These are phyloP conservation scores for Cydia pomonella DNA, from an alignment of 1,140 invertebrate genomes.

Conservation along the genomic window DNA sequence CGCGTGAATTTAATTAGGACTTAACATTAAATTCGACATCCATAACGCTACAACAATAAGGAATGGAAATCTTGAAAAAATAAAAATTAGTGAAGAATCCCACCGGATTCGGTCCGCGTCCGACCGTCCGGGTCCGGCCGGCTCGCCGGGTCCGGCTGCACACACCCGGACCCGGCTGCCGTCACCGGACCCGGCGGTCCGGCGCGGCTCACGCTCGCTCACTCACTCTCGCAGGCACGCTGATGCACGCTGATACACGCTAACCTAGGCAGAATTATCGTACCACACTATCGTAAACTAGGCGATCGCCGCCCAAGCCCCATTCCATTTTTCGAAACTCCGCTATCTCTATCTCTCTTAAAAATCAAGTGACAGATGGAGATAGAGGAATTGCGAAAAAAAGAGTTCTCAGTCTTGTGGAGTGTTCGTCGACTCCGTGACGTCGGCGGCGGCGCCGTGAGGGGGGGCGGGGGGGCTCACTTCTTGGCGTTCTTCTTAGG, in stretches of 20 bases:
- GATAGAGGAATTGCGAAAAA: constrained; percentile 37
- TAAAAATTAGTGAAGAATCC: constrained; percentile 56
- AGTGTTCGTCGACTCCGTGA: constrained; percentile 24
- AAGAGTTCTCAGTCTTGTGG: constrained; percentile 51
- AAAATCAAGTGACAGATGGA: neutral
- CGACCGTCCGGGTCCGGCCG: too few species aligned
- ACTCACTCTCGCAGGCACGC: constrained; percentile 56
- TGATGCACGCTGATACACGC: constrained; percentile 53
- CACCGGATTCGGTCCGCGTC: constrained; percentile 48
- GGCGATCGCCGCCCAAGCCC: constrained; percentile 38
- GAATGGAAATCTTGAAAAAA: constrained; percentile 73
- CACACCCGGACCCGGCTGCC: too few species aligned
- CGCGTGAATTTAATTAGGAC: constrained; percentile 65
- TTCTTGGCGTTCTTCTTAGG: constrained; percentile 81
- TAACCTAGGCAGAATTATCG: constrained; percentile 65
- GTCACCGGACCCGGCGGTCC: too few species aligned
- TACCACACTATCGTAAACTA: constrained; percentile 73
- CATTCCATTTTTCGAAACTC: constrained; percentile 13
- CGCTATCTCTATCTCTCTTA: neutral
- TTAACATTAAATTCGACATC: constrained; percentile 67
- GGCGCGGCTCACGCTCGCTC: constrained; percentile 40
- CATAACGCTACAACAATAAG: constrained; percentile 76
- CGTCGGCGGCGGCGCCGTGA: constrained; percentile 38
- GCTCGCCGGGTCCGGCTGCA: too few species aligned
- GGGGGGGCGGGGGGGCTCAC: constrained; percentile 54